Conservation (phyloP, 2,797 vertebrate genomes). For the Megalops cyprinoides region DNA sequence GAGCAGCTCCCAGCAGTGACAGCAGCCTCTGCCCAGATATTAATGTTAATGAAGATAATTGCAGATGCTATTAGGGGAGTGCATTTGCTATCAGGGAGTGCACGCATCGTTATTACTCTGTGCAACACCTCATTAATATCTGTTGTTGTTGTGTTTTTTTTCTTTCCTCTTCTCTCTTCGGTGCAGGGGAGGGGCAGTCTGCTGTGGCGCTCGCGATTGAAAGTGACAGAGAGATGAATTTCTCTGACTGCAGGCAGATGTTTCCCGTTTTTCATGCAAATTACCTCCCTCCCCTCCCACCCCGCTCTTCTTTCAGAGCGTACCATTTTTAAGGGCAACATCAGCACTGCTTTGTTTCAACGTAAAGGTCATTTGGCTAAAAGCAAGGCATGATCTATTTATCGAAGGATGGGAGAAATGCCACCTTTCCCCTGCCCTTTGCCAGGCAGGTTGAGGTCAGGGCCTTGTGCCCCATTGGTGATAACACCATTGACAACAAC, state of each 20-base stretch:
- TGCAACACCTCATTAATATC: slow-evolving; percentile 85
- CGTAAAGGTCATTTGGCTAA: slow-evolving; percentile 64
- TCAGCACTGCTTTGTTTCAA: slow-evolving; percentile 29
- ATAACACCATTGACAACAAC: background rate
- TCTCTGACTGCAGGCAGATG: slow-evolving; percentile 67
- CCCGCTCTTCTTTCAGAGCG: background rate
- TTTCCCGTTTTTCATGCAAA: slow-evolving; percentile 66
- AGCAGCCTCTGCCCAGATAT: slow-evolving; percentile 64
- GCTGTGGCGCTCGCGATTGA: slow-evolving; percentile 56
- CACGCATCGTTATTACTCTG: slow-evolving; percentile 76
- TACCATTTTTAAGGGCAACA: background rate
- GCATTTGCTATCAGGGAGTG: slow-evolving; percentile 80
- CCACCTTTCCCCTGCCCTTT: slow-evolving; percentile 55
- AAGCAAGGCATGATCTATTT: slow-evolving; percentile 63
- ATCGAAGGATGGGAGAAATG: slow-evolving; percentile 46
- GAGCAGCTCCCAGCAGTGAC: slow-evolving; percentile 62
- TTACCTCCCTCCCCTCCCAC: slow-evolving; percentile 45
- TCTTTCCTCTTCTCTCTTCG: slow-evolving; percentile 50
- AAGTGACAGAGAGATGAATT: slow-evolving; percentile 80
- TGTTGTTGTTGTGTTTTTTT: slow-evolving; percentile 66
- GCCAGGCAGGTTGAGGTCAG: slow-evolving; percentile 42
- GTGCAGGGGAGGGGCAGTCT: slow-evolving; percentile 63
- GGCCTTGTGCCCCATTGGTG: slow-evolving; percentile 2
- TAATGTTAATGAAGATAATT: slow-evolving; percentile 81
- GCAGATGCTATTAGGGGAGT: slow-evolving; percentile 84